Conservation (phyloP, 2,113 vertebrate genomes). For the Chionodraco myersi region DNA sequence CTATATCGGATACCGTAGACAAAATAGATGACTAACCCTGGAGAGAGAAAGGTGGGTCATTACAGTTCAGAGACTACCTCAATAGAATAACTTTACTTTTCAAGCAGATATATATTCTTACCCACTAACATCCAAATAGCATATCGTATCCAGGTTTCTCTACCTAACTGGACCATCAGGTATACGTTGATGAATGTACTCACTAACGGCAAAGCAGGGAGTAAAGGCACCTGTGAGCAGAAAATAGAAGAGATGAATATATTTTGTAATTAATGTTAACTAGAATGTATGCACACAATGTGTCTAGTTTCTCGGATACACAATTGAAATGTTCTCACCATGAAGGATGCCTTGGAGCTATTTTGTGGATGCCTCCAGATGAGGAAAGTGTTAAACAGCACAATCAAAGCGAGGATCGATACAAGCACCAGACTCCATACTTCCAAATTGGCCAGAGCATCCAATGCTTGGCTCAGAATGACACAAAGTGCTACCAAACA, state of each 20-base stretch:
- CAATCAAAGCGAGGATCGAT: conserved; percentile 69
- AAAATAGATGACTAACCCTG: conserved; percentile 89
- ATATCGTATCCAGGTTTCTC: conserved; percentile 85
- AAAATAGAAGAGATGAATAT: neutral
- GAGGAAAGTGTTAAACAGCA: conserved; percentile 72
- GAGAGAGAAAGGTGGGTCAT: neutral
- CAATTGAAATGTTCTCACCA: conserved; percentile 75
- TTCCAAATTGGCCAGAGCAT: conserved; percentile 66
- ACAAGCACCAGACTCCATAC: conserved; percentile 81
- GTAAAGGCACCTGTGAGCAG: conserved; percentile 84
- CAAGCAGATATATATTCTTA: conserved; percentile 64
- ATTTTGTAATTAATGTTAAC: neutral
- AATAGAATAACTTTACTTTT: neutral
- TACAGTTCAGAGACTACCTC: neutral
- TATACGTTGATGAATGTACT: conserved; percentile 86
- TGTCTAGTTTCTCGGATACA: neutral
- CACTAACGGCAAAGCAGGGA: conserved; percentile 85
- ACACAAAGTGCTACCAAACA: conserved; percentile 76
- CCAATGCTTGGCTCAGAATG: conserved; percentile 66
- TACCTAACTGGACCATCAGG: conserved; percentile 85
- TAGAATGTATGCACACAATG: neutral
- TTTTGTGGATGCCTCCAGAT: conserved; percentile 89
- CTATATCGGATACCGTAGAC: conserved; percentile 86
- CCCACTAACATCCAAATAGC: conserved; percentile 87
- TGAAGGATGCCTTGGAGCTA: conserved; percentile 83